phyloP scores from a whole-genome alignment of 2,113 vertebrate genomes.

The Myxocyprinus asiaticus region DNA sequence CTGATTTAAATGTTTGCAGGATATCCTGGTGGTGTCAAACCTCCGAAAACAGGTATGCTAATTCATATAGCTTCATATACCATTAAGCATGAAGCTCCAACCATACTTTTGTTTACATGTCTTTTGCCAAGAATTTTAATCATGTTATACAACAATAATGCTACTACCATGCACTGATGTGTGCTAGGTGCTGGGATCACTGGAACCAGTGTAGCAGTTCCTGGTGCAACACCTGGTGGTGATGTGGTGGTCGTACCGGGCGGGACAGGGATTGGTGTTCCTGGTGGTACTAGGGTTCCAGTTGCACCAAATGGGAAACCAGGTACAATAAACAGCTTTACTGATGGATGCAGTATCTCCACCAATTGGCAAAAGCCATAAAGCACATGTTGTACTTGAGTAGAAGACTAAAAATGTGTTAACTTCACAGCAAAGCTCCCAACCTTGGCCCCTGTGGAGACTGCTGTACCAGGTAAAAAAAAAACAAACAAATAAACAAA shows the following conservation, averaged over 20 bases:
- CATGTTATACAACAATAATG: background rate
- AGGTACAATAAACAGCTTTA: conserved; percentile 52
- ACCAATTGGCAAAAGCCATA: too few relatives aligned
- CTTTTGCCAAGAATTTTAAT: background rate
- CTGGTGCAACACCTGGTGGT: conserved; percentile 61
- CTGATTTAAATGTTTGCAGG: conserved; percentile 41
- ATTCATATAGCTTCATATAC: background rate
- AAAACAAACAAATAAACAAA: too few relatives aligned
- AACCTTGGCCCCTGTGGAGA: conserved; percentile 55
- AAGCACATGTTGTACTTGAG: too few relatives aligned
- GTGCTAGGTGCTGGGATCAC: conserved; percentile 43
- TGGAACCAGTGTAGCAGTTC: conserved; percentile 56
- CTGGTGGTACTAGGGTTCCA: conserved; percentile 58
- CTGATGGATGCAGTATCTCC: too few relatives aligned
- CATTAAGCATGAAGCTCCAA: background rate
- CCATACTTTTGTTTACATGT: background rate
- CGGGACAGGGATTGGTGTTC: conserved; percentile 26
- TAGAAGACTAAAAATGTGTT: background rate
- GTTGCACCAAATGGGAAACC: conserved; percentile 50
- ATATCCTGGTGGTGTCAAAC: conserved; percentile 55
- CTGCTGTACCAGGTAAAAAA: conserved; percentile 70
- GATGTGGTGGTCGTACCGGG: conserved; percentile 32
- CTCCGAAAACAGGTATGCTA: conserved; percentile 55
- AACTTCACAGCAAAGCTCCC: conserved; percentile 64
- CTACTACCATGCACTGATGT: background rate